phyloP scores from a whole-genome alignment of 2,797 vertebrate genomes.

The Selene dorsalis region DNA sequence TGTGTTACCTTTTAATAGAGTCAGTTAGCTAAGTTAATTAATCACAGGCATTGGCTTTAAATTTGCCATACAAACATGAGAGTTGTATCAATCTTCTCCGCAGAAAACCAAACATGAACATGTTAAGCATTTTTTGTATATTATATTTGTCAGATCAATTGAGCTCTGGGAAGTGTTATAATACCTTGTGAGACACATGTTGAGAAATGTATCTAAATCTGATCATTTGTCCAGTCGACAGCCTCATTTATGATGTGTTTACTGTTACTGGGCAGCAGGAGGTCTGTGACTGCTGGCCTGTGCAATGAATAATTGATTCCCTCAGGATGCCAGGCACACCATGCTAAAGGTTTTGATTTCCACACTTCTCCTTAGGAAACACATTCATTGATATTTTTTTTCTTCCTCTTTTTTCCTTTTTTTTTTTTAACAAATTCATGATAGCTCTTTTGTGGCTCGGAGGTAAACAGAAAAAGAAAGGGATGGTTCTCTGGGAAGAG shows the following conservation, averaged over 20 bases:
- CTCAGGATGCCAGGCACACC: slow-evolving; percentile 54
- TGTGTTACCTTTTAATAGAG: background rate
- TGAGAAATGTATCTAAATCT: slow-evolving; percentile 18
- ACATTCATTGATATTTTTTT: slow-evolving; percentile 65
- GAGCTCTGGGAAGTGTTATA: background rate
- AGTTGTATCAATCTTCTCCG: background rate
- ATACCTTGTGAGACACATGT: slow-evolving; percentile 12
- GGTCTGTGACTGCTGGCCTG: slow-evolving; percentile 57
- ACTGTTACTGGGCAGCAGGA: slow-evolving; percentile 44
- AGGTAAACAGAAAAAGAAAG: slow-evolving; percentile 38
- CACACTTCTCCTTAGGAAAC: slow-evolving; percentile 60
- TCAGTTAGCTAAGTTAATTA: background rate
- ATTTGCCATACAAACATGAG: background rate
- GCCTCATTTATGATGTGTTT: slow-evolving; percentile 33
- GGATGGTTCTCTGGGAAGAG: slow-evolving; percentile 8
- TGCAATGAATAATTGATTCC: slow-evolving; percentile 81
- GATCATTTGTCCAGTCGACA: slow-evolving; percentile 36
- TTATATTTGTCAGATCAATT: background rate
- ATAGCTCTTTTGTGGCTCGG: slow-evolving; percentile 47
- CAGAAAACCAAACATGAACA: background rate
- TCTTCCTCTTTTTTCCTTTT: background rate
- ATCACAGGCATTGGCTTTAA: background rate
- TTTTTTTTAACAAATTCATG: slow-evolving; percentile 46
- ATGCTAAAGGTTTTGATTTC: slow-evolving; percentile 72
- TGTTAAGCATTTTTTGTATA: background rate